phyloP scores from a whole-genome alignment of 2,888 invertebrate species.

The Atrina japonica region DNA sequence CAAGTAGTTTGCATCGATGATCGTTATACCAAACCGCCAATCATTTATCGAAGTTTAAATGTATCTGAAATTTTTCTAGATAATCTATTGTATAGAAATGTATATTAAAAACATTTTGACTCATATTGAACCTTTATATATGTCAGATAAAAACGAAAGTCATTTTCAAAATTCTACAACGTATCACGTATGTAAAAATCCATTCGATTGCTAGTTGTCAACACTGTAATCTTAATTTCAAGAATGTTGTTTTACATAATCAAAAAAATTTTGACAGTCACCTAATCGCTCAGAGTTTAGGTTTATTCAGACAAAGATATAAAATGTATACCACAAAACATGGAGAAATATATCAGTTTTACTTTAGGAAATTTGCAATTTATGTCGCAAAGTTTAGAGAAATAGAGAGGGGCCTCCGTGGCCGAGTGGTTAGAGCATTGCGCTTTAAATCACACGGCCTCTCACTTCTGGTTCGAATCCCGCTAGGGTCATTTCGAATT shows the following conservation, averaged over 20 bases:
- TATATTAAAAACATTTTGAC: too few species aligned
- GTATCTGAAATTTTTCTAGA: slow-evolving; percentile 12
- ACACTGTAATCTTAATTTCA: slow-evolving; percentile 4
- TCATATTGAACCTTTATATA: too few species aligned
- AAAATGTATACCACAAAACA: slow-evolving; percentile 13
- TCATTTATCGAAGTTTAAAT: slow-evolving; percentile 10
- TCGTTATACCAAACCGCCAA: slow-evolving; percentile 12
- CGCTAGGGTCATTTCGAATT: too few species aligned
- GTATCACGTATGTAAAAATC: too few species aligned
- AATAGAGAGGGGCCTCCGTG: too few species aligned
- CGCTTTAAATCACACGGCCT: too few species aligned
- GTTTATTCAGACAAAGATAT: slow-evolving; percentile 2
- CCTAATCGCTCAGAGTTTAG: neutral
- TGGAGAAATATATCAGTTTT: slow-evolving; percentile 43
- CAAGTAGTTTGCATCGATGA: slow-evolving; percentile 11
- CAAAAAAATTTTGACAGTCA: slow-evolving; percentile 2
- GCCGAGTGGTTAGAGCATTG: too few species aligned
- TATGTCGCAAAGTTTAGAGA: too few species aligned
- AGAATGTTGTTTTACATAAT: slow-evolving; percentile 12
- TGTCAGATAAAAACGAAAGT: too few species aligned
- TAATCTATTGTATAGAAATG: neutral
- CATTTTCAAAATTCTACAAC: too few species aligned
- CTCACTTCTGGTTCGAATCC: too few species aligned
- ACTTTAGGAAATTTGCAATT: slow-evolving; percentile 29
- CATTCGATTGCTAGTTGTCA: too few species aligned